These are phyloP conservation scores for Psilanteris sp. DNA, from an alignment of 1,140 invertebrate species.

Conservation along the genomic window DNA sequence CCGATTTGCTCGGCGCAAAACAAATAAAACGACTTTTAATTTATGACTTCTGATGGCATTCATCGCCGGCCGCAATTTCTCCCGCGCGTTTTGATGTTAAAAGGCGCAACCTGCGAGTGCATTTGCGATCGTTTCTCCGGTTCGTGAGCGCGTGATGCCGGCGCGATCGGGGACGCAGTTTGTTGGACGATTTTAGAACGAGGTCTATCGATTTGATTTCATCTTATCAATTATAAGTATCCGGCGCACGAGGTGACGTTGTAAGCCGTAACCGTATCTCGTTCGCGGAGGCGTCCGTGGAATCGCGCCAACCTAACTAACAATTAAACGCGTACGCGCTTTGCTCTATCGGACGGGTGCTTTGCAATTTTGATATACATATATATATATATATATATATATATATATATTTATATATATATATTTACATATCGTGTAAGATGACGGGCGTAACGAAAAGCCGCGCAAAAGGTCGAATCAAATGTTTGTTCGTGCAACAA, in stretches of 20 bases:
- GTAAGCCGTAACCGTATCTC: too few species aligned
- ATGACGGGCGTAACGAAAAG: conserved; percentile 18
- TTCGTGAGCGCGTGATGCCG: too few species aligned
- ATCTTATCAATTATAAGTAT: conserved; percentile 48
- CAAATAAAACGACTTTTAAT: conserved; percentile 3
- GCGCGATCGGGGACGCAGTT: neutral
- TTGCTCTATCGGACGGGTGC: too few species aligned
- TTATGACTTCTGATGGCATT: conserved; percentile 15
- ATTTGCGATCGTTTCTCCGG: too few species aligned
- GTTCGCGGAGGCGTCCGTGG: too few species aligned
- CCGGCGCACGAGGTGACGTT: conserved; percentile 12
- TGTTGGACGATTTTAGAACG: conserved; percentile 31
- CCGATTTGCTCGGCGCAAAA: neutral
- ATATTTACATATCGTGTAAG: conserved; percentile 2
- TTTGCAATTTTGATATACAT: too few species aligned
- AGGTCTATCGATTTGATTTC: conserved; percentile 46
- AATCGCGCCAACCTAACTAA: conserved; percentile 15
- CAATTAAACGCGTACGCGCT: too few species aligned
- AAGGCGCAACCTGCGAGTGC: neutral
- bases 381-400: too few species aligned
- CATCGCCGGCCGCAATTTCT: conserved; percentile 9
- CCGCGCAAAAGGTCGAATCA: conserved; percentile 4
- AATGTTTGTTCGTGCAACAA: conserved; percentile 20
- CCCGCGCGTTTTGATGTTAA: conserved; percentile 9
- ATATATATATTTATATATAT: too few species aligned